A percentile compares a stretch with the other conserved stretches of the same genome.
Evolutionary conservation across 2,113 vertebrate genomes (phyloP).

Genomic region (Hepsetus odoe): DNA sequence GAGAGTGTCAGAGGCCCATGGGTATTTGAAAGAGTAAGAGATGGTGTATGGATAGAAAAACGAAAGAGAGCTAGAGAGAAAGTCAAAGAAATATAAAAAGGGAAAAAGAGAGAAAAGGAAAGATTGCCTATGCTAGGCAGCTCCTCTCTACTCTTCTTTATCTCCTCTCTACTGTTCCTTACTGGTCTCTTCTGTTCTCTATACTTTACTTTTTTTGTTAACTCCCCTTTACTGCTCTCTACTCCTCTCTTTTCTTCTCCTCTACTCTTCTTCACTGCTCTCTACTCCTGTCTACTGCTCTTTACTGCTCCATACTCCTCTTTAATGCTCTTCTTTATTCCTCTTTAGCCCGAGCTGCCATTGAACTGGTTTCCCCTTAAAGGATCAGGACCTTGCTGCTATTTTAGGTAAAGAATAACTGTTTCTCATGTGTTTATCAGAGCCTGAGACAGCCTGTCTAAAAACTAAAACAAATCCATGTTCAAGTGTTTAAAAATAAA

Average conservation of each 20-base stretch:
- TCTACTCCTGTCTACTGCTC: neutral
- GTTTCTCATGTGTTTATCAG: neutral
- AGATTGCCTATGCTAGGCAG: neutral
- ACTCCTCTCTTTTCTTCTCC: no score
- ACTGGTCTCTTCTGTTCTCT: neutral
- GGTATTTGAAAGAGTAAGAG: neutral
- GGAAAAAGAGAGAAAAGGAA: neutral
- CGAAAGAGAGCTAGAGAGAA: neutral
- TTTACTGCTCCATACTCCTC: neutral
- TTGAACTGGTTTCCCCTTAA: neutral
- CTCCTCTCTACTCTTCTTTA: neutral
- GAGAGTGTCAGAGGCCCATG: neutral
- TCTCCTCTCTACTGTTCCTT: neutral
- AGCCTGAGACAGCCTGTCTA: neutral
- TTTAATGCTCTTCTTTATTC: neutral
- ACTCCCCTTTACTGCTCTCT: no score
- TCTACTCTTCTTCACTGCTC: neutral
- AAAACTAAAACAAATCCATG: neutral
- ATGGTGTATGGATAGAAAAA: no score
- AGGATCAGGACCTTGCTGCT: neutral
- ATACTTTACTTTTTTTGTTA: no score
- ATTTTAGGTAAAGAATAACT: slow-evolving; percentile 6
- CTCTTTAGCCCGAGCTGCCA: neutral
- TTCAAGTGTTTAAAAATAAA: neutral
- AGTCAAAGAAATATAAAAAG: slow-evolving; percentile 21